phyloP scores from a whole-genome alignment of 2,113 vertebrate genomes.

The Mus musculus region DNA sequence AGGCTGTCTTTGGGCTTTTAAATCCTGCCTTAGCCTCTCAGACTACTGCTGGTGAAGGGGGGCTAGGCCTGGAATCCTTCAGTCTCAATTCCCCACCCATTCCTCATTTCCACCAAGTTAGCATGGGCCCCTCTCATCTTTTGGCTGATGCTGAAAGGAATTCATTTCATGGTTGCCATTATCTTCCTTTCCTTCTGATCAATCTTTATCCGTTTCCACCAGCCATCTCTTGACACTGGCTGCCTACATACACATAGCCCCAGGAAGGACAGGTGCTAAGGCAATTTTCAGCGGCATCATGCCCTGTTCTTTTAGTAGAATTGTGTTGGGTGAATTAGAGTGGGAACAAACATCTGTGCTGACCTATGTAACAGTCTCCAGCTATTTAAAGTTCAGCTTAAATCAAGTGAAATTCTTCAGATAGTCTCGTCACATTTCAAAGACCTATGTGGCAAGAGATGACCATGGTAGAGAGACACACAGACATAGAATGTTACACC shows the following conservation, averaged over 20 bases:
- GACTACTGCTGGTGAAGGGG: not conserved
- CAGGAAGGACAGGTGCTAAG: not conserved
- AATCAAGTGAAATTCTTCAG: conserved; percentile 47
- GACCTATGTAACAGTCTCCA: not conserved
- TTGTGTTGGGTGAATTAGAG: not conserved
- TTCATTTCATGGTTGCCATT: not conserved
- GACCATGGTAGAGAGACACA: not conserved
- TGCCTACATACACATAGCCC: not conserved
- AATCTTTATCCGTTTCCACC: not conserved
- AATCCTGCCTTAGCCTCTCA: not conserved
- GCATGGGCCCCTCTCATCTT: not conserved
- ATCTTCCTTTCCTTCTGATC: not conserved
- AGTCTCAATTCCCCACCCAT: not conserved
- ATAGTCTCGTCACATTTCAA: not conserved
- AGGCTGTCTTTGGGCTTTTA: not conserved
- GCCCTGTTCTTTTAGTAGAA: not conserved
- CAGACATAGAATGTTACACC: not conserved
- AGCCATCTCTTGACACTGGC: not conserved
- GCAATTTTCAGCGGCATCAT: not conserved
- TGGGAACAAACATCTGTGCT: not conserved
- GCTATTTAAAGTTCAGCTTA: conserved; percentile 52
- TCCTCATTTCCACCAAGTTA: not conserved
- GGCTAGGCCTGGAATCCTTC: not conserved
- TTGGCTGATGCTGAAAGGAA: not conserved
- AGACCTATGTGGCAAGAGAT: not conserved